Conservation (phyloP, 2,888 invertebrate species). For the Drosophila koepferae region DNA sequence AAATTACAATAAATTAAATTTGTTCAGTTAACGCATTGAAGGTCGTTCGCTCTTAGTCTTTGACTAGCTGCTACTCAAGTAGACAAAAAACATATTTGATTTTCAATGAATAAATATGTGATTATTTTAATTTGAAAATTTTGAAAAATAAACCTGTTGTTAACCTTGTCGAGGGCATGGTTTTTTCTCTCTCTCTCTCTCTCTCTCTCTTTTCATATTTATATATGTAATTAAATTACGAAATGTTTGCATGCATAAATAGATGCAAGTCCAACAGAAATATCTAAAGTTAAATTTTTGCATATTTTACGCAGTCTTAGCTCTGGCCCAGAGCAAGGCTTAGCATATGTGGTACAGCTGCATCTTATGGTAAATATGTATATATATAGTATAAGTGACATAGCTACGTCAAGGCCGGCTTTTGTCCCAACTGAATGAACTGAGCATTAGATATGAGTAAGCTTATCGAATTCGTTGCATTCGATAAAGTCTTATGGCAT, state of each 20-base stretch:
- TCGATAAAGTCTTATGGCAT: not conserved
- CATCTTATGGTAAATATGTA: not conserved
- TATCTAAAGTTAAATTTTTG: not conserved
- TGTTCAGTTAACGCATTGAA: not conserved
- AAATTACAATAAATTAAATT: not conserved
- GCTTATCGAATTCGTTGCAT: not conserved
- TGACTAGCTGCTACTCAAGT: not conserved
- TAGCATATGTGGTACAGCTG: too few relatives aligned
- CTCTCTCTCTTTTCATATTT: not conserved
- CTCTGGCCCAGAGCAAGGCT: not conserved
- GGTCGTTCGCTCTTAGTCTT: not conserved
- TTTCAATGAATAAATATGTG: conserved; percentile 10
- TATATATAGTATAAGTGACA: too few relatives aligned
- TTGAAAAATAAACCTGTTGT: conserved; percentile 7
- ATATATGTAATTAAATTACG: conserved; percentile 5
- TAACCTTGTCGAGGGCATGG: conserved; percentile 4
- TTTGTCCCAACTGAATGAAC: not conserved
- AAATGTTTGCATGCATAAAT: conserved; percentile 4
- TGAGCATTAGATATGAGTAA: not conserved
- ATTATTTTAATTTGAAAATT: conserved; percentile 4
- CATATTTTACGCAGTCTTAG: not conserved
- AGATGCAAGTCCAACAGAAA: not conserved
- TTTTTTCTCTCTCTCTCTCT: too few relatives aligned
- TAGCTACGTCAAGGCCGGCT: not conserved
- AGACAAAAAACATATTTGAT: conserved; percentile 2